These are phyloP conservation scores for Drosophila rhopaloa DNA, from an alignment of 1,140 invertebrate species.

Conservation along the genomic window DNA sequence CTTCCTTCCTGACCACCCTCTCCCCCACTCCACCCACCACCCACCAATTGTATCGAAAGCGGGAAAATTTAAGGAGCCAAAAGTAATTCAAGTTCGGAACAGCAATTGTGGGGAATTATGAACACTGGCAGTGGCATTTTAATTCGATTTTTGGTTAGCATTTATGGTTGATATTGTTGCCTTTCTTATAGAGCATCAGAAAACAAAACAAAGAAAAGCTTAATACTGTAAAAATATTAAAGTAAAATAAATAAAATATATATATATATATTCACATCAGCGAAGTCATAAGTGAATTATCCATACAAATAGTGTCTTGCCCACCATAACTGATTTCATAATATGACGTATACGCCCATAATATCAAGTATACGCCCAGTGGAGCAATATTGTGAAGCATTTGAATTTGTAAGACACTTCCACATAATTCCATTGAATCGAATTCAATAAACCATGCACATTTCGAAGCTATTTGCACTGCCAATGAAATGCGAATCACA, in stretches of 20 bases:
- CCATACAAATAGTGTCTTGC: neutral
- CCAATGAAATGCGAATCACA: slow-evolving; percentile 32
- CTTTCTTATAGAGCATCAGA: too few species aligned
- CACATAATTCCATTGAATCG: neutral
- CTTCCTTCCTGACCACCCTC: neutral
- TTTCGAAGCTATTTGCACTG: neutral
- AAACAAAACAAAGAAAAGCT: too few species aligned
- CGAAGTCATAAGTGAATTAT: too few species aligned
- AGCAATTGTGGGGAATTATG: neutral
- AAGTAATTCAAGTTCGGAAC: neutral
- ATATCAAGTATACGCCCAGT: slow-evolving; percentile 20
- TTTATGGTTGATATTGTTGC: too few species aligned
- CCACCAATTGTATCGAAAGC: neutral
- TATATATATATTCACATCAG: too few species aligned
- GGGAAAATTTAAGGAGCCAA: neutral
- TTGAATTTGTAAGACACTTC: neutral
- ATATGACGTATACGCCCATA: slow-evolving; percentile 17
- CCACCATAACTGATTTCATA: neutral
- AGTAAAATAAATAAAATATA: too few species aligned
- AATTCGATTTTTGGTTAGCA: too few species aligned
- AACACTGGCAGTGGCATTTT: neutral
- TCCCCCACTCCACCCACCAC: accelerated
- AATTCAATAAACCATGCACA: neutral
- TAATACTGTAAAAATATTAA: too few species aligned
- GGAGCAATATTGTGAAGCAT: neutral